These are phyloP conservation scores for Brachylomia viminalis DNA, from an alignment of 2,888 invertebrate genomes.

Conservation along the genomic window DNA sequence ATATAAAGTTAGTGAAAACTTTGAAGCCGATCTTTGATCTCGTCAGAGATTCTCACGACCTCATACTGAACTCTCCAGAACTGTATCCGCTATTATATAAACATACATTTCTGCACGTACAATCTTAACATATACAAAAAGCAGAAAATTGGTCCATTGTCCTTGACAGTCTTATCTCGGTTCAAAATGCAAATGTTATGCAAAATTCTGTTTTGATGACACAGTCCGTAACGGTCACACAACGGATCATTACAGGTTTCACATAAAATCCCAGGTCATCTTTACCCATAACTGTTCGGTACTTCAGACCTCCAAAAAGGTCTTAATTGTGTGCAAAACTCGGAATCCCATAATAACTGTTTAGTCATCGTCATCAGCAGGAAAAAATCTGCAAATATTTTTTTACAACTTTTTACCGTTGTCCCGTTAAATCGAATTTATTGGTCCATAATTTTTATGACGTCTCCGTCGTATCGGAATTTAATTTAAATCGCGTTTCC, in stretches of 20 bases:
- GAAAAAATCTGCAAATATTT: constrained; percentile 64
- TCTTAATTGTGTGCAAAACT: constrained; percentile 34
- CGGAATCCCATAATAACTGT: constrained; percentile 70
- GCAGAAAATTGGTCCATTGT: constrained; percentile 36
- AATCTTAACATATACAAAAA: constrained; percentile 9
- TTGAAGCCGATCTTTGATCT: not conserved
- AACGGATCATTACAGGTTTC: constrained; percentile 67
- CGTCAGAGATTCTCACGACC: constrained; percentile 9
- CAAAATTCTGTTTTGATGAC: constrained; percentile 66
- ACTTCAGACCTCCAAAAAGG: constrained; percentile 42
- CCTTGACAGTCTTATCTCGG: constrained; percentile 52
- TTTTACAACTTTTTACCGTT: constrained; percentile 58
- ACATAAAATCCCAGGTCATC: constrained; percentile 73
- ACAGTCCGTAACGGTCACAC: constrained; percentile 78
- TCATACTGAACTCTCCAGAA: not conserved
- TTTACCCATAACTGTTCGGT: constrained; percentile 58
- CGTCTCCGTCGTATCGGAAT: constrained; percentile 46
- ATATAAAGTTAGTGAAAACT: not conserved
- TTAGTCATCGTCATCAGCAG: constrained; percentile 54
- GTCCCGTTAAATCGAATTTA: constrained; percentile 50
- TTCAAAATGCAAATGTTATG: constrained; percentile 70
- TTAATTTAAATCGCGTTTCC: constrained; percentile 47
- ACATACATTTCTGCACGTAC: constrained; percentile 1
- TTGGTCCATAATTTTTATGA: constrained; percentile 59
- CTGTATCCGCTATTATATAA: constrained; percentile 18